Base-by-base conservation (phyloP, 2,113 vertebrate genomes). In the Anoura caudifer region DNA sequence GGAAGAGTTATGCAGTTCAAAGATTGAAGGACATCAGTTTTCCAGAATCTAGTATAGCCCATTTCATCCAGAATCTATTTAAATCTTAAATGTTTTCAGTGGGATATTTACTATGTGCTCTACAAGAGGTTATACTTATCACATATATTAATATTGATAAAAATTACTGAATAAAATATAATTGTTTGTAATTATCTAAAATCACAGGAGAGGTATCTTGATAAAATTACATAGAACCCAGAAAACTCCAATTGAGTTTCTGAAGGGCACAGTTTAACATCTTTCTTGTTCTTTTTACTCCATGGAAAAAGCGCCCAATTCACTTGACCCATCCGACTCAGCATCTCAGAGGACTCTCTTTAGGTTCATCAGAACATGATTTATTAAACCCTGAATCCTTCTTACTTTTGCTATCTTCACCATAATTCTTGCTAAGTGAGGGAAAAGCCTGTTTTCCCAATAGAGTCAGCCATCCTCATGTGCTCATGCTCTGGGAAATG, bases 291-390 rank as follows among this genome's bases (percentile, higher is more conserved):
- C 3, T 65, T 73, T 73, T 90, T 9, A 22, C 17, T 36, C 20
- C 7, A 1, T 7, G 1, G 20, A 19, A 24, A 69, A 89, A 31
- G 17, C 1, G 6, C 3, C 0, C 1, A 13, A 8, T 1, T 80
- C 31, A 47, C 7, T n/a, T 6, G 22, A 14, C 13, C 28, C 0
- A 2, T n/a, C 7, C 10, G 31, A 41, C 2, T 59, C 19, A 59
- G 13, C 1, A 26, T 69, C 17, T 61, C 31, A 16, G 47, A 12
- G 8, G 14, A 3, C 4, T 50, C 41, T 54, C 24, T 11, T 41
- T 24, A 54, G 3, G 1, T 6, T 77, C 13, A 17, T 26, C 5
- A 36, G 11, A n/a, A 7, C 38, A 15, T 12, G 22, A 84, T 10
- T 38, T 83, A 6, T 16, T 26, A 56, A 45, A 43, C 1, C 2